A percentile compares a stretch with the other conserved stretches of the same genome.
Evolutionary conservation across 2,797 vertebrate genomes (phyloP).

Genomic region (Coregonus sp.): DNA sequence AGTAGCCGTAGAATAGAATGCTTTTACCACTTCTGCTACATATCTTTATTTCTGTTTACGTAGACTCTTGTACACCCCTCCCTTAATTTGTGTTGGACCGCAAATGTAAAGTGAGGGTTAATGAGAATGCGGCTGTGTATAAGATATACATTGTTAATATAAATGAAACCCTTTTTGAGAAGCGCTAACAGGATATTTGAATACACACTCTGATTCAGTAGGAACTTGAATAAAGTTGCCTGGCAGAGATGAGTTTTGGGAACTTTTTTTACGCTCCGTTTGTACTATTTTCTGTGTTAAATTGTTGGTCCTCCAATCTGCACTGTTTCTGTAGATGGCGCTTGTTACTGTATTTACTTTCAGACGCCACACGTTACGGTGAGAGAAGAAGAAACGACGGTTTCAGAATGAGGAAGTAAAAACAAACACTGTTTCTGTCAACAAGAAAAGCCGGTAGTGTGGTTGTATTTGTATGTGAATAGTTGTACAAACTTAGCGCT

Average conservation of each 20-base stretch:
- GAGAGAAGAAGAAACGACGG: constrained; percentile 17
- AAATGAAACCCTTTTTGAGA: constrained; percentile 76
- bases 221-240: background rate
- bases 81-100: constrained; percentile 58
- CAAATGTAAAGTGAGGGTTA: constrained; percentile 37
- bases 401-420: constrained; percentile 35
- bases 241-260: background rate
- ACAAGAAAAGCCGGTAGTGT: constrained; percentile 8
- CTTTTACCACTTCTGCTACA: constrained; percentile 17
- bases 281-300: too few species aligned
- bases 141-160: constrained; percentile 80
- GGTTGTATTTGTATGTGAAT: too few species aligned
- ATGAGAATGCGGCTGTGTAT: constrained; percentile 77
- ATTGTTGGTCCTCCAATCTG: background rate
- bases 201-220: background rate
- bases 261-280: background rate
- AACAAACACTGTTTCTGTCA: background rate
- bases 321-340: constrained; percentile 18
- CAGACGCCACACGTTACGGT: too few species aligned
- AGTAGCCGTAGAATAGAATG: constrained; percentile 39
- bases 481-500: too few species aligned
- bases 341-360: background rate
- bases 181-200: constrained; percentile 36
- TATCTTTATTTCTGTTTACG: constrained; percentile 53
- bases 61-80: constrained; percentile 45